phyloP scores from a whole-genome alignment of 2,113 vertebrate species.

The Calyptommatus sinebrachiatus region DNA sequence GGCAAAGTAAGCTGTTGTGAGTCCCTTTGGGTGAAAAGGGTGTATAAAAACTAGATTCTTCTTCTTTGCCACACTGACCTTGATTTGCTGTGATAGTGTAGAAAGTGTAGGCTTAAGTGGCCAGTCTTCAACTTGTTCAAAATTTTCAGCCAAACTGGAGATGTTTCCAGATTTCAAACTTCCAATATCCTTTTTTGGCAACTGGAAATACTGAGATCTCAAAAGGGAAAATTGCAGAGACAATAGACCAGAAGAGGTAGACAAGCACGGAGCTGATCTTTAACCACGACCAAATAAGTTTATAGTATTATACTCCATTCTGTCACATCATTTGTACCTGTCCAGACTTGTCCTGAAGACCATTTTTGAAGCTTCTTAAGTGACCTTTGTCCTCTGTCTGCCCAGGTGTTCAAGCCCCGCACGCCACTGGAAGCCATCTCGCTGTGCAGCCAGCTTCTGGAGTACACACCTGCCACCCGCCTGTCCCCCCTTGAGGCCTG shows the following conservation, averaged over 20 bases:
- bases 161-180: not conserved
- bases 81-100: not conserved
- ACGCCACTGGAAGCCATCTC: constrained; percentile 89
- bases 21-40: too few species aligned
- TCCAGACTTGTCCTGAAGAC: too few species aligned
- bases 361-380: too few species aligned
- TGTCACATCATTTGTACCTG: not conserved
- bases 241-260: not conserved
- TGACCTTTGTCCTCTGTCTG: not conserved
- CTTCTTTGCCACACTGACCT: too few species aligned
- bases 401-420: constrained; percentile 88
- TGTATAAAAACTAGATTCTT: too few species aligned
- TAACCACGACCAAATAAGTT: not conserved
- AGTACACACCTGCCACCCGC: constrained; percentile 89
- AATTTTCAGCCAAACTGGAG: not conserved
- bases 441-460: constrained; percentile 88
- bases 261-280: not conserved
- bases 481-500: constrained; percentile 90
- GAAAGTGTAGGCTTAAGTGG: not conserved
- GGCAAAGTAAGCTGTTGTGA: too few species aligned
- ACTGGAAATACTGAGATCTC: too few species aligned
- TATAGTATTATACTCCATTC: too few species aligned
- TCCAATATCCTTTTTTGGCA: not conserved
- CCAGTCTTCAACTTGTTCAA: not conserved
- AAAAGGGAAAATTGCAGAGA: not conserved